Conservation (phyloP, 2,797 vertebrate species). For the Chaetophractus vellerosus region DNA sequence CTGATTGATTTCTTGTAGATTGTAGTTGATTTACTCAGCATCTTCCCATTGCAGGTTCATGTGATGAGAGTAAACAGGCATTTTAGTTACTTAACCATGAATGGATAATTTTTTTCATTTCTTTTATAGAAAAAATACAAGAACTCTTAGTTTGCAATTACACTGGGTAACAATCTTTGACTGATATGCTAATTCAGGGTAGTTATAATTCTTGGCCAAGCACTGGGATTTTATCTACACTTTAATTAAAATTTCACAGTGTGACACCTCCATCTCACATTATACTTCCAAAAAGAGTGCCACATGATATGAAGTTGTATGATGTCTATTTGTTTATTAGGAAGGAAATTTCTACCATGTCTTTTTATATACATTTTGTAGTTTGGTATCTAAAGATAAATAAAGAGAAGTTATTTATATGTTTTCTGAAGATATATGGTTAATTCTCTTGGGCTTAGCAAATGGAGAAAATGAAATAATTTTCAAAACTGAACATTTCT, state of each 20-base stretch:
- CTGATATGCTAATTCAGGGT: constrained; percentile 2
- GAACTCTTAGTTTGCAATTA: constrained; percentile 33
- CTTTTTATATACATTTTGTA: constrained; percentile 35
- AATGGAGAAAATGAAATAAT: constrained; percentile 14
- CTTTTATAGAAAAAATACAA: background rate
- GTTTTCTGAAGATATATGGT: constrained; percentile 2
- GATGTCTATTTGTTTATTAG: constrained; percentile 48
- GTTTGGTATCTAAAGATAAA: constrained; percentile 54
- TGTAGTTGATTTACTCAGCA: background rate
- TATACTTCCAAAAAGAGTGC: constrained; percentile 44
- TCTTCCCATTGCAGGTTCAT: background rate
- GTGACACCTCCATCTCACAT: constrained; percentile 40
- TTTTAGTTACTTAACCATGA: background rate
- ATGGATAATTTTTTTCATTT: constrained; percentile 1
- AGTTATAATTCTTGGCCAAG: constrained; percentile 44
- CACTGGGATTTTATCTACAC: constrained; percentile 48
- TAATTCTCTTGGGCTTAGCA: background rate
- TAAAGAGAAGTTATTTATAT: background rate
- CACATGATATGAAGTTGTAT: constrained; percentile 43
- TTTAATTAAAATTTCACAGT: constrained; percentile 75
- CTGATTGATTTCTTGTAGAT: background rate
- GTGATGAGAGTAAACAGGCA: background rate
- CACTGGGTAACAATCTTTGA: constrained; percentile 41
- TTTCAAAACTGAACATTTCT: constrained; percentile 36
- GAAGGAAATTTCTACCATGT: constrained; percentile 50